Evolutionary conservation across 2,888 invertebrate genomes (phyloP), one percentile per base, ranked within the genome.

Genomic region (Caenorhabditis virilis): DNA sequence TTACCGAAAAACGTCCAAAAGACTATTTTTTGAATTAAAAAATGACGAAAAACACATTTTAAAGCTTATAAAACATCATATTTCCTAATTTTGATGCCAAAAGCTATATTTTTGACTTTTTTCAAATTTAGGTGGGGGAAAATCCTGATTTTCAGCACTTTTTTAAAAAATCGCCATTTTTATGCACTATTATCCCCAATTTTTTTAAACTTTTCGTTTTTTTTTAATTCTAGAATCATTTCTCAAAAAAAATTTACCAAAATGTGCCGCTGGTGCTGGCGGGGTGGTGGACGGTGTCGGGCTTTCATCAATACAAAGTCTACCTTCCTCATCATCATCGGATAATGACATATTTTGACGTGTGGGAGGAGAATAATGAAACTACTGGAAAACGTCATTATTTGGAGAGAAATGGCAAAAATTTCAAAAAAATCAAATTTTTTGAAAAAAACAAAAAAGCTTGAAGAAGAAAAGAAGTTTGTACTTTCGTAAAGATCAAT

Each of bases 241-340:
- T 35, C 6, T n/a, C 22, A 30, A 13, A 9, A 35, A n/a, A 33
- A 33, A 9, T 22, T 16, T 39, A 30, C 30, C 30, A 22, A n/a
- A n/a, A n/a, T n/a, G n/a, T n/a, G n/a, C n/a, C n/a, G 25, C 7
- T 49, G 25, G 33, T 16, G 25, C 13, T 16, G 42, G 30, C 16
- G 42, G 43, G 6, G 52, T 13, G n/a, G 6, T 16, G 16, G 11
- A 22, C 2, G 46, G 30, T 16, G 53, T 36, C 5, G 50, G 23
- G n/a, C 48, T 49, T 45, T 65, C 65, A 35, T 49, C 65, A 48
- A 65, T 65, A 23, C 50, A 36, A n/a, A 65, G 16, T 25, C 22
- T 33, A 1, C 59, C 59, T 25, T 60, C 60, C 6, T 65, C 65
- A 27, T 65, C 65, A 23, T 65, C 65, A 46, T 65, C 65, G 25